phyloP scores from a whole-genome alignment of 2,888 invertebrate species.

The Phoronis australis region DNA sequence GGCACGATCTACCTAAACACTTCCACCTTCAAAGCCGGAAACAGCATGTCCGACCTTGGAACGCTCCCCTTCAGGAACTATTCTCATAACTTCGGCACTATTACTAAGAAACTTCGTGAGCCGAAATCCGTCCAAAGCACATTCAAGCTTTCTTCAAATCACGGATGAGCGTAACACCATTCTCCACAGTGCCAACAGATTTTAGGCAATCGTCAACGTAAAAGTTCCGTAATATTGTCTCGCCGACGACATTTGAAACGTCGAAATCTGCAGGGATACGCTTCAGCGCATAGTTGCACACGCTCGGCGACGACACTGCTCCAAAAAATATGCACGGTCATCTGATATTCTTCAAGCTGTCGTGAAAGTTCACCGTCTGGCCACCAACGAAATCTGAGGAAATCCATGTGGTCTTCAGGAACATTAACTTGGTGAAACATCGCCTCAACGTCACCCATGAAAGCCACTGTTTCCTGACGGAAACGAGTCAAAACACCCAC shows the following conservation, averaged over 20 bases:
- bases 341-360: background rate
- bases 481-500: no score
- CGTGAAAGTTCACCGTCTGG: slow-evolving; percentile 2
- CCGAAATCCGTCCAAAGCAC: background rate
- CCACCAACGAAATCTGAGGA: slow-evolving; percentile 6
- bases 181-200: slow-evolving; percentile 1
- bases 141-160: no score
- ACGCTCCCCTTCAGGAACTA: background rate
- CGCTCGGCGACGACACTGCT: no score
- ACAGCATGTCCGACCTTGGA: background rate
- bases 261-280: no score
- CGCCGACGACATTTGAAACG: no score
- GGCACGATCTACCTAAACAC: background rate
- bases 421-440: no score
- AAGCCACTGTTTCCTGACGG: no score
- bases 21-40: background rate
- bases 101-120: no score
- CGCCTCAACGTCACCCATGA: no score
- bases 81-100: background rate
- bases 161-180: background rate
- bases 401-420: background rate
- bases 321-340: no score
- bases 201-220: slow-evolving; percentile 6
- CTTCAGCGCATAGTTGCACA: no score
- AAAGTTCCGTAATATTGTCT: background rate